Conservation (phyloP, 2,888 invertebrate species). For the Rhagonycha fulva region DNA sequence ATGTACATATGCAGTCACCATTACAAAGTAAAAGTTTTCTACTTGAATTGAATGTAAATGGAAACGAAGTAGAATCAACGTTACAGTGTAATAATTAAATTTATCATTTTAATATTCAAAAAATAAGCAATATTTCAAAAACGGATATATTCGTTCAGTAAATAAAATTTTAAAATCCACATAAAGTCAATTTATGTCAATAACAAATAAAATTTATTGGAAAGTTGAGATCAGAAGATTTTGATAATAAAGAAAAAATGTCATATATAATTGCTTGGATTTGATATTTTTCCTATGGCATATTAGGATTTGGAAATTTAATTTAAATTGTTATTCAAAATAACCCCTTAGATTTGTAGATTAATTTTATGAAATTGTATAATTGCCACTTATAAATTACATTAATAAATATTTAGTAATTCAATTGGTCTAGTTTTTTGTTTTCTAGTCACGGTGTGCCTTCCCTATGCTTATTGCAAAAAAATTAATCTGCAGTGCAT, state of each 20-base stretch:
- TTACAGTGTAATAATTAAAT: background rate
- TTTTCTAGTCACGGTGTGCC: too few relatives aligned
- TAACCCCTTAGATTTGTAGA: too few relatives aligned
- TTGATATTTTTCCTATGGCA: background rate
- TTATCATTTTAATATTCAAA: background rate
- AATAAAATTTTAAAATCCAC: background rate
- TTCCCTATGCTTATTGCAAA: too few relatives aligned
- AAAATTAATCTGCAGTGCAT: too few relatives aligned
- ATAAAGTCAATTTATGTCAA: background rate
- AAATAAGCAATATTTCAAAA: background rate
- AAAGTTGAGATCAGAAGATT: background rate
- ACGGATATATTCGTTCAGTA: background rate
- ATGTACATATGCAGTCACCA: too few relatives aligned
- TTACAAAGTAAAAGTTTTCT: too few relatives aligned
- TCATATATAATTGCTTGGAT: background rate
- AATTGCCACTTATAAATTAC: background rate
- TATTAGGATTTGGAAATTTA: background rate
- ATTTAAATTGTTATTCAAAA: background rate
- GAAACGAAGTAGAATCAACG: background rate
- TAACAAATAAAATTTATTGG: background rate
- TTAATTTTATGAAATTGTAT: background rate
- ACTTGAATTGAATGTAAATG: background rate
- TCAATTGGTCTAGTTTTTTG: too few relatives aligned
- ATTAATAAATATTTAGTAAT: background rate
- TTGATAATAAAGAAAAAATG: background rate